These are phyloP conservation scores for Solenodon paradoxus DNA, from an alignment of 2,113 vertebrate species.

Conservation along the genomic window DNA sequence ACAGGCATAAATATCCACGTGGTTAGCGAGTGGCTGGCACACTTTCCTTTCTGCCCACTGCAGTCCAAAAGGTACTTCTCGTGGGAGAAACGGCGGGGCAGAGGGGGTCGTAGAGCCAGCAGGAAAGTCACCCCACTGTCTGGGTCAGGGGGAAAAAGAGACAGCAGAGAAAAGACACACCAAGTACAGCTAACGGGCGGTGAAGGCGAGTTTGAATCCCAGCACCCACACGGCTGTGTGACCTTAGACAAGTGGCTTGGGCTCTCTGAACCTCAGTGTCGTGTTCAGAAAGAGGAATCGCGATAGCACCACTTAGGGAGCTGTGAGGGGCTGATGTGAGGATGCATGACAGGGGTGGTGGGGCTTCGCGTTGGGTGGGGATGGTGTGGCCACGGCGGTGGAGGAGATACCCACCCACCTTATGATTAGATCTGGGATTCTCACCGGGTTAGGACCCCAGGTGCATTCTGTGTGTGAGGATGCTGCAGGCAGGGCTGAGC, in stretches of 20 bases:
- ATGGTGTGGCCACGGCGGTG: rapidly evolving
- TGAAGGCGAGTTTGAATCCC: not conserved
- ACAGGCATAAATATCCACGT: slow-evolving; percentile 88
- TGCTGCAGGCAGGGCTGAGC: not conserved
- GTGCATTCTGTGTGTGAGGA: not conserved
- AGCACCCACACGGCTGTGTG: not conserved
- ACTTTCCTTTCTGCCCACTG: not conserved
- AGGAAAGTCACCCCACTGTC: rapidly evolving
- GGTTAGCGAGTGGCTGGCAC: slow-evolving; percentile 80
- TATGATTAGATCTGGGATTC: not conserved
- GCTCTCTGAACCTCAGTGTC: not conserved
- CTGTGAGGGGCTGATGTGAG: rapidly evolving
- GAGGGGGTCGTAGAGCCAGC: not conserved
- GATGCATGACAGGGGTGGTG: too few species aligned
- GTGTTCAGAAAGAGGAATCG: not conserved
- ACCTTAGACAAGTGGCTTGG: not conserved
- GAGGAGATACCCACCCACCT: not conserved
- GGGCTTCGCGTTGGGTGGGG: rapidly evolving
- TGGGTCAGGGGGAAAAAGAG: not conserved
- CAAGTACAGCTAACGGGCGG: rapidly evolving
- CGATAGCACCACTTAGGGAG: too few species aligned
- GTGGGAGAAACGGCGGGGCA: not conserved
- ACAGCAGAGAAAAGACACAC: rapidly evolving
- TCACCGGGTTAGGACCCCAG: not conserved
- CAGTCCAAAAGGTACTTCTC: not conserved